These are phyloP conservation scores for Cyphomyrus discorhynchus DNA, from an alignment of 2,113 vertebrate species.

Conservation along the genomic window DNA sequence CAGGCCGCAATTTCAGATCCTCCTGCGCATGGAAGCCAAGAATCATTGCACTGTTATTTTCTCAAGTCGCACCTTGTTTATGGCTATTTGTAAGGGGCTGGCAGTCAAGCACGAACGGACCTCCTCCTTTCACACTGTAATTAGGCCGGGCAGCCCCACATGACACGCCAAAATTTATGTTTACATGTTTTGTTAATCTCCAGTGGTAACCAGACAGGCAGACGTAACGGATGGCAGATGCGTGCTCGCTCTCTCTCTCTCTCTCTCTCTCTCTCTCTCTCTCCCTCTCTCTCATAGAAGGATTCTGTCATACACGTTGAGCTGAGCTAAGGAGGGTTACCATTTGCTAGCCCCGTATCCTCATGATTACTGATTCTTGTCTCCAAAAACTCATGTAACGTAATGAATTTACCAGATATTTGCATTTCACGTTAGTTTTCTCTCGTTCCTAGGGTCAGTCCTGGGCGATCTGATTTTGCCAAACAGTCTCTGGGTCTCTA, in stretches of 20 bases:
- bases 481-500: background rate
- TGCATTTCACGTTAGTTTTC: background rate
- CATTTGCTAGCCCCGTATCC: background rate
- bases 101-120: background rate
- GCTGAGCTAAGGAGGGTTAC: background rate
- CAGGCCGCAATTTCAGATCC: background rate
- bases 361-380: background rate
- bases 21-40: background rate
- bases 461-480: background rate
- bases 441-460: background rate
- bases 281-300: background rate
- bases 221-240: background rate
- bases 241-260: background rate
- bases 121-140: background rate
- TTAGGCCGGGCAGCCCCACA: background rate
- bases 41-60: background rate
- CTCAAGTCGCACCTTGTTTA: background rate
- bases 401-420: background rate
- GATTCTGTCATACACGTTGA: background rate
- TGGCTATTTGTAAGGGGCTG: background rate
- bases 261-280: background rate
- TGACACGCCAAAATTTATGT: constrained; percentile 1
- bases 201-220: constrained; percentile 9
- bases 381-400: background rate
- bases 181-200: background rate